Conservation (phyloP, 1,140 invertebrate species). For the Scaptomyza graminum region DNA sequence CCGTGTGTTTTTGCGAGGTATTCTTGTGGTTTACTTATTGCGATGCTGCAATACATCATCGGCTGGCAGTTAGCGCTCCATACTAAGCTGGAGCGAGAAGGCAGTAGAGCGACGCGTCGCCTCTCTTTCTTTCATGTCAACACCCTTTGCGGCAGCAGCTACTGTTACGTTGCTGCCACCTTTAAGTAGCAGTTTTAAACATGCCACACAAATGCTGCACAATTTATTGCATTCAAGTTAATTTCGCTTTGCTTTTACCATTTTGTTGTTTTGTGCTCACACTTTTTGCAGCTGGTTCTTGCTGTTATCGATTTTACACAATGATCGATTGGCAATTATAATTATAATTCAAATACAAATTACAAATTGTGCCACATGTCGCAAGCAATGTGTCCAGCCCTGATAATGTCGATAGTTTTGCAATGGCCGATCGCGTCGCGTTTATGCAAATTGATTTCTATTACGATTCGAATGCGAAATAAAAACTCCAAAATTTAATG, state of each 20-base stretch:
- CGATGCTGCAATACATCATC: slow-evolving; percentile 74
- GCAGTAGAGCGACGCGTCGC: too few relatives aligned
- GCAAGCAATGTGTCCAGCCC: too few relatives aligned
- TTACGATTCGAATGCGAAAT: too few relatives aligned
- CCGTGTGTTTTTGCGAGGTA: slow-evolving; percentile 36
- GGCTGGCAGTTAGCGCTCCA: slow-evolving; percentile 40
- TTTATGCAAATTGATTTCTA: too few relatives aligned
- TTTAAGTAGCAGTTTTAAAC: not conserved
- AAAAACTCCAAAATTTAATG: too few relatives aligned
- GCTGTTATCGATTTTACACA: not conserved
- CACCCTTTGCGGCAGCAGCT: not conserved
- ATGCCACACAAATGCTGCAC: too few relatives aligned
- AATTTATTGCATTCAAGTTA: too few relatives aligned
- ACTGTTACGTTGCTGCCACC: not conserved
- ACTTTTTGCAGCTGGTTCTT: not conserved
- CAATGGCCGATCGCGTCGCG: too few relatives aligned
- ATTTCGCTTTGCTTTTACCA: not conserved
- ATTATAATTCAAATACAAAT: not conserved
- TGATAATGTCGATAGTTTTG: not conserved
- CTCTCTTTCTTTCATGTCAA: not conserved
- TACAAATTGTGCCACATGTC: not conserved
- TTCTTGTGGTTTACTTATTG: slow-evolving; percentile 76
- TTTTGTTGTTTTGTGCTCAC: not conserved
- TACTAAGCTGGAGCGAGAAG: too few relatives aligned
- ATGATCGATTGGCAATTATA: not conserved